Evolutionary conservation across 2,888 invertebrate genomes (phyloP).

Genomic region (Clunio marinus): DNA sequence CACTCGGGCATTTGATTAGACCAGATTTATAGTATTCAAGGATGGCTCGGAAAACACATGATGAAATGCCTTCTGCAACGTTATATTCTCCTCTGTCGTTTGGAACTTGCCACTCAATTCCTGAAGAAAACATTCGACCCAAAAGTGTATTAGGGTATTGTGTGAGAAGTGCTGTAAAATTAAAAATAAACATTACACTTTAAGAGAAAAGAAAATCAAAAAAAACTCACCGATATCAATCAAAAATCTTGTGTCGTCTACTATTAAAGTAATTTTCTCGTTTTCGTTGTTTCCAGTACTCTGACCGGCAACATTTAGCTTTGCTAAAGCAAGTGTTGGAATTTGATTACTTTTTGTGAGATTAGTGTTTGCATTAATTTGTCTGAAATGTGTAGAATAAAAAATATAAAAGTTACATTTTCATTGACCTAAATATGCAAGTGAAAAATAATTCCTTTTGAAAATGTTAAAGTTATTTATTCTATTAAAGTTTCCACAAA

Average conservation of each 20-base stretch:
- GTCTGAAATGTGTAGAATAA: conserved; percentile 31
- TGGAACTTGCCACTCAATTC: conserved; percentile 84
- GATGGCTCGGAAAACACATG: conserved; percentile 90
- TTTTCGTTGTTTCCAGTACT: neutral
- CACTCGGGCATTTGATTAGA: conserved; percentile 88
- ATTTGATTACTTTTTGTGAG: conserved; percentile 45
- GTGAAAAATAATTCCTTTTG: neutral
- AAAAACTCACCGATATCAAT: conserved; percentile 58
- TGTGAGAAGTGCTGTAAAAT: conserved; percentile 75
- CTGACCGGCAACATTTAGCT: neutral
- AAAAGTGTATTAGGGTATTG: conserved; percentile 98
- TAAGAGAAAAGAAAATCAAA: neutral
- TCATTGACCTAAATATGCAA: conserved; percentile 26
- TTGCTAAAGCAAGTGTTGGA: conserved; percentile 43
- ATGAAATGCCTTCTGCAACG: conserved; percentile 93
- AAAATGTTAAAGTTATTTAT: neutral
- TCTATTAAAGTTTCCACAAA: neutral
- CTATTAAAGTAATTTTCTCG: conserved; percentile 88
- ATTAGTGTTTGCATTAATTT: conserved; percentile 44
- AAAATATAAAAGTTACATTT: neutral
- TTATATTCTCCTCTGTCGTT: conserved; percentile 97
- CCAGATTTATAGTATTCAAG: conserved; percentile 83
- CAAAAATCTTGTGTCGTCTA: conserved; percentile 92
- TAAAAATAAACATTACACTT: neutral
- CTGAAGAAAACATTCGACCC: conserved; percentile 96